Evolutionary conservation across 2,888 invertebrate genomes (phyloP).

Genomic region (Branchellion lobata): DNA sequence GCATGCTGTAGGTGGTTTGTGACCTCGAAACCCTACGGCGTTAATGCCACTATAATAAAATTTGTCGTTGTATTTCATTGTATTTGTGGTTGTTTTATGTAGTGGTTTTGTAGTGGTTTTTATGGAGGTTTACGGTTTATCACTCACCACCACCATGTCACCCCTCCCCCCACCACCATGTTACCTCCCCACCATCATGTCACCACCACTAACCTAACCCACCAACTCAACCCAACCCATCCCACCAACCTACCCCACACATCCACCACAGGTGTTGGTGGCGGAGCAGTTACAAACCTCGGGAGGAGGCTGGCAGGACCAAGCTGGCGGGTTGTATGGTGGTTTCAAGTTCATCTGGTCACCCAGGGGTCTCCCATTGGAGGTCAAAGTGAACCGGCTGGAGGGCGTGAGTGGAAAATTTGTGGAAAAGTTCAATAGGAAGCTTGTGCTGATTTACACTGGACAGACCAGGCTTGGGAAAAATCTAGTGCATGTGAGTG

Average conservation of each 20-base stretch:
- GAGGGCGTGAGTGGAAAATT: conserved; percentile 54
- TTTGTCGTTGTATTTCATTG: too few species aligned
- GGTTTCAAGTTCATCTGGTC: conserved; percentile 63
- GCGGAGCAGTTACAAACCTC: conserved; percentile 66
- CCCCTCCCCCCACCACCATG: too few species aligned
- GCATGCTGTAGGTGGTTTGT: conserved; percentile 60
- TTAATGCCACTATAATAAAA: too few species aligned
- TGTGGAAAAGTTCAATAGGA: conserved; percentile 59
- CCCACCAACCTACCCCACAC: too few species aligned
- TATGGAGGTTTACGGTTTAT: too few species aligned
- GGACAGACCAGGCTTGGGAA: conserved; percentile 66
- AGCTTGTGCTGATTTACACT: conserved; percentile 65
- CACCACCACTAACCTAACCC: too few species aligned
- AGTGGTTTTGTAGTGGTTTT: too few species aligned
- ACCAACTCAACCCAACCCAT: too few species aligned
- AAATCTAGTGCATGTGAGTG: conserved; percentile 64
- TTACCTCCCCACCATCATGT: too few species aligned
- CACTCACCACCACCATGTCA: too few species aligned
- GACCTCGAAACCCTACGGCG: too few species aligned
- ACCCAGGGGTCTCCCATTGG: conserved; percentile 58
- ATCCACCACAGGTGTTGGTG: conserved; percentile 62
- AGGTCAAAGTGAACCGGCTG: conserved; percentile 58
- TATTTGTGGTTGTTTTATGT: too few species aligned
- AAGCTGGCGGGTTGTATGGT: conserved; percentile 64
- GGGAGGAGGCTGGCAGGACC: conserved; percentile 68